Evolutionary conservation across 2,888 invertebrate species (phyloP).

Genomic region (Halocaridina rubra): DNA sequence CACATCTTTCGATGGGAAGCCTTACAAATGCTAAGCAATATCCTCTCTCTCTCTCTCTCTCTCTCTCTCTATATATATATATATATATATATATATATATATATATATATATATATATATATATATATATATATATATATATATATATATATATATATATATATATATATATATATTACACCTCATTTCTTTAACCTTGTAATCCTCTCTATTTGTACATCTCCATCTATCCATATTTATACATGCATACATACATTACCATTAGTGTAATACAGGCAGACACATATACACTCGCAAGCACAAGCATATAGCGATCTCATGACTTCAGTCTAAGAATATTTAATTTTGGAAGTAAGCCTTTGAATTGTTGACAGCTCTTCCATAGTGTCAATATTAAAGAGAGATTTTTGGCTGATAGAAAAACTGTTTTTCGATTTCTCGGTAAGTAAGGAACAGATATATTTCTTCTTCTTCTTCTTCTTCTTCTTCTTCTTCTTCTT

Average conservation of each 20-base stretch:
- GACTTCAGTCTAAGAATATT: no score
- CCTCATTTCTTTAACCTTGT: not conserved
- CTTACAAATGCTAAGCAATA: no score
- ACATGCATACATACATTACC: no score
- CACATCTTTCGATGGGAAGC: no score
- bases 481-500: not conserved
- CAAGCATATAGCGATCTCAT: no score
- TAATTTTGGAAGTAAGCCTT: not conserved
- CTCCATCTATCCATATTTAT: no score
- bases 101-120: not conserved
- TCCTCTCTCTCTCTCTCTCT: not conserved
- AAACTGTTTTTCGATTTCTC: not conserved
- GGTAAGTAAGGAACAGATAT: not conserved
- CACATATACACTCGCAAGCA: no score
- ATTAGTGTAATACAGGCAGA: no score
- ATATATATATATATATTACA: not conserved
- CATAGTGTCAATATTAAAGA: not conserved
- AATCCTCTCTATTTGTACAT: not conserved
- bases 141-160: not conserved
- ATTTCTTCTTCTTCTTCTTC: not conserved
- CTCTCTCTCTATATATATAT: no score
- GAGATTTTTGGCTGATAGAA: not conserved
- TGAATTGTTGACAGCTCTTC: not conserved
- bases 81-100: not conserved
- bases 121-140: not conserved